A percentile compares a stretch with the other conserved stretches of the same genome.
These are phyloP conservation scores for Pitta sordida DNA, from an alignment of 2,113 vertebrate species.

Conservation along the genomic window DNA sequence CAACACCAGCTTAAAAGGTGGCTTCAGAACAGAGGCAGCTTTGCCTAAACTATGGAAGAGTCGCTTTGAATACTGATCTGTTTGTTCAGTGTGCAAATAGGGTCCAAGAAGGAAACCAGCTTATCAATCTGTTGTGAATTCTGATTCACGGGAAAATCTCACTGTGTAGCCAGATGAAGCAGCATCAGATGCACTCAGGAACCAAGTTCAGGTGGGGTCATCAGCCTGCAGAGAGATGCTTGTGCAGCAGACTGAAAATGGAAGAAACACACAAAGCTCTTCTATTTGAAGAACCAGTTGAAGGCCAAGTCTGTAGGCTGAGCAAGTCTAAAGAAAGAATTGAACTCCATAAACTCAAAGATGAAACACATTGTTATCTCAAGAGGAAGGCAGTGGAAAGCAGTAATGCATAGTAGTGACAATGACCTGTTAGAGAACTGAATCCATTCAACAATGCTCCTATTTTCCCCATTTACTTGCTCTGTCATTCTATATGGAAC, in stretches of 20 bases:
- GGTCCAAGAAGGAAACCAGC: background rate
- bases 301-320: background rate
- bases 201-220: background rate
- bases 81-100: background rate
- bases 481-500: background rate
- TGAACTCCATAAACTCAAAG: background rate
- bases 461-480: background rate
- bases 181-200: background rate
- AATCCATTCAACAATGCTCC: background rate
- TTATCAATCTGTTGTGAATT: background rate
- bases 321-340: background rate
- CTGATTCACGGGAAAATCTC: background rate
- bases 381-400: background rate
- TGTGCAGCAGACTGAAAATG: background rate
- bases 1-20: background rate
- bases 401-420: background rate
- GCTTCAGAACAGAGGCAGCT: background rate
- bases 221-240: background rate
- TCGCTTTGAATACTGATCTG: background rate
- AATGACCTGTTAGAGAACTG: background rate
- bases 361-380: background rate
- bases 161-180: fast-evolving
- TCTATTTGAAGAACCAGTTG: background rate
- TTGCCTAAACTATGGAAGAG: background rate
- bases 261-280: background rate